Base-by-base conservation (phyloP, 2,888 invertebrate species). In the Ametastegia equiseti region DNA sequence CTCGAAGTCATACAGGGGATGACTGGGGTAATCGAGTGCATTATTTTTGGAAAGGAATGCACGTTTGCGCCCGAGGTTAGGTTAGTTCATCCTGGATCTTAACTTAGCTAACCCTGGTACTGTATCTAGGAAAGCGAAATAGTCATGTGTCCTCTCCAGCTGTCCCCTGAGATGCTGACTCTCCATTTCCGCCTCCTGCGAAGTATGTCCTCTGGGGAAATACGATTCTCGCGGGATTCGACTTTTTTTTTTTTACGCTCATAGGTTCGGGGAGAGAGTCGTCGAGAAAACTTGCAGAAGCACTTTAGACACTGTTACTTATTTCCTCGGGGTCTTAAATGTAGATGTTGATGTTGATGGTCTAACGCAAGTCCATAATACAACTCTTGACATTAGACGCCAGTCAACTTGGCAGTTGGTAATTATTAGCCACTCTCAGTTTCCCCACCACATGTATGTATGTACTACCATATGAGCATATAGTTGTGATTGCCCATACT, bases 31-130 rank as follows among this genome's bases (percentile, higher is more conserved):
- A 71, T 30, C 47, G 45, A 71, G 47, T 15, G 71, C 13, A 39
- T 71, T 71, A 71, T 71, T 71, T 71, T 71, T 71, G 71, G 71
- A 45, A 4, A n/a, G 67, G 67, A 36, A 67, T 36, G 39, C 39
- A 27, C 39, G 67, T 39, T 67, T 23, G 39, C 67, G 39, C 23
- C 39, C 39, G n/a, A n/a, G n/a, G n/a, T n/a, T n/a, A 13, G 39
- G 36, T 39, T 39, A 23, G 11, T 19, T 36, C 19, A 39, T 71
- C 47, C 47, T 45, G 45, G 13, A 71, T 45, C 27, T 47, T 47
- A 15, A 71, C 67, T 67, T 42, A n/a, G 45, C 30, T 36, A n/a
- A n/a, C n/a, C 47, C 30, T 19, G 36, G 65, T 19, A n/a, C 39
- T 7, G 9, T 23, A 19, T 39, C 39, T 39, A 23, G 65, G 47